A percentile compares a stretch with the other conserved stretches of the same genome.
These are phyloP conservation scores for Conopomorpha cramerella DNA, from an alignment of 1,140 invertebrate species.

Conservation along the genomic window DNA sequence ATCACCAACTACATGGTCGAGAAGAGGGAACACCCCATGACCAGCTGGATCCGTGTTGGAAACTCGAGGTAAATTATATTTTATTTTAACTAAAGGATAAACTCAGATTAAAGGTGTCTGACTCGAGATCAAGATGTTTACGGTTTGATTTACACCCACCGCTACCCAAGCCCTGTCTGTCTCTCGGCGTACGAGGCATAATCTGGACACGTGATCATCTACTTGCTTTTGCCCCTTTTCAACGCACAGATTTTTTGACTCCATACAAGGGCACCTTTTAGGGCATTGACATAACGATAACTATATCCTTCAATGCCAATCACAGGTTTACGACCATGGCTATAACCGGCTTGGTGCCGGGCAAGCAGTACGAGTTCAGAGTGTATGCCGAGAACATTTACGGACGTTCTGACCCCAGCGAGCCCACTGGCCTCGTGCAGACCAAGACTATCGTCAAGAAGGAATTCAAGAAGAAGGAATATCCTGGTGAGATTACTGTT, in stretches of 20 bases:
- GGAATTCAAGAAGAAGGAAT: constrained; percentile 74
- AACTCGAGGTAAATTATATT: not conserved
- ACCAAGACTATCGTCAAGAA: constrained; percentile 85
- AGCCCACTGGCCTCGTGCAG: constrained; percentile 78
- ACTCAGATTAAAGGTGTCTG: not conserved
- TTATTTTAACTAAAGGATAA: not conserved
- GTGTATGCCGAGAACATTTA: constrained; percentile 97
- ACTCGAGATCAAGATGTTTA: too few relatives aligned
- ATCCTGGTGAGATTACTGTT: constrained; percentile 65
- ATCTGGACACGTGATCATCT: too few relatives aligned
- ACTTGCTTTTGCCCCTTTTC: too few relatives aligned
- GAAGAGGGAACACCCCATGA: not conserved
- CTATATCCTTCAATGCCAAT: not conserved
- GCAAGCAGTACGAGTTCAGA: constrained; percentile 96
- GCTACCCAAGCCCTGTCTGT: not conserved
- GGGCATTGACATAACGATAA: not conserved
- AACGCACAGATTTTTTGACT: too few relatives aligned
- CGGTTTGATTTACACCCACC: not conserved
- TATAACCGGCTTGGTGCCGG: constrained; percentile 81
- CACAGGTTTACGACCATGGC: constrained; percentile 86
- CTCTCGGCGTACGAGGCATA: too few relatives aligned
- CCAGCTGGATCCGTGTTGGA: not conserved
- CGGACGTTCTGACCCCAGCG: constrained; percentile 91
- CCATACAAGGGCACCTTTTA: not conserved
- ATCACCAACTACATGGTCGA: constrained; percentile 48